phyloP scores from a whole-genome alignment of 2,888 invertebrate genomes.

The Petrolisthes manimaculis region DNA sequence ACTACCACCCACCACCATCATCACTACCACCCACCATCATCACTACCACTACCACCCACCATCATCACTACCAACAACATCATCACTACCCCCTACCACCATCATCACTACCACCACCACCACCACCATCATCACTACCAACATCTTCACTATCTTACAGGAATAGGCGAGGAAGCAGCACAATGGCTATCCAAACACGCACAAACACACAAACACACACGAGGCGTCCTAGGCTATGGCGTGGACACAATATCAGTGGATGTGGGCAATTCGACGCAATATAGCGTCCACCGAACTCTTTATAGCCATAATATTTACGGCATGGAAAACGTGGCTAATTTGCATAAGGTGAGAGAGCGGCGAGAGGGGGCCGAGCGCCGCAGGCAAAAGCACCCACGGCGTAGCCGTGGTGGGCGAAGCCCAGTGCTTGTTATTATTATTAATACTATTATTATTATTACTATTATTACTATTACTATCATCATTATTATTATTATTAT shows the following conservation, averaged over 20 bases:
- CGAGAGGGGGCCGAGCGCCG: too few relatives aligned
- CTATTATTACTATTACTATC: too few relatives aligned
- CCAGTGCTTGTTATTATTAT: too few relatives aligned
- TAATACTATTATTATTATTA: too few relatives aligned
- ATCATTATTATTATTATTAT: too few relatives aligned
- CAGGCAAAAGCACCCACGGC: too few relatives aligned
- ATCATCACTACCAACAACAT: too few relatives aligned
- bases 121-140: neutral
- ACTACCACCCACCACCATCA: too few relatives aligned
- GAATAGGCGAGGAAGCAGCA: slow-evolving; percentile 50
- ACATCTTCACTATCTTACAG: slow-evolving; percentile 12
- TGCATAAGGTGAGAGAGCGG: slow-evolving; percentile 49
- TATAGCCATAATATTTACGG: slow-evolving; percentile 48
- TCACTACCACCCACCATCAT: too few relatives aligned
- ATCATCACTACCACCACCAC: neutral
- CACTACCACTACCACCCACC: too few relatives aligned
- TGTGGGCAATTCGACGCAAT: slow-evolving; percentile 54
- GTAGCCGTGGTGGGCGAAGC: too few relatives aligned
- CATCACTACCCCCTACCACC: neutral
- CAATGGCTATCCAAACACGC: slow-evolving; percentile 48
- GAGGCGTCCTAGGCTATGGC: slow-evolving; percentile 55
- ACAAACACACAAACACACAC: neutral
- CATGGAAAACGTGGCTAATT: slow-evolving; percentile 60
- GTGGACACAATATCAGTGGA: slow-evolving; percentile 59
- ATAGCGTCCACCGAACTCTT: slow-evolving; percentile 37